phyloP scores from a whole-genome alignment of 2,797 vertebrate species.

The Malurus splendens region DNA sequence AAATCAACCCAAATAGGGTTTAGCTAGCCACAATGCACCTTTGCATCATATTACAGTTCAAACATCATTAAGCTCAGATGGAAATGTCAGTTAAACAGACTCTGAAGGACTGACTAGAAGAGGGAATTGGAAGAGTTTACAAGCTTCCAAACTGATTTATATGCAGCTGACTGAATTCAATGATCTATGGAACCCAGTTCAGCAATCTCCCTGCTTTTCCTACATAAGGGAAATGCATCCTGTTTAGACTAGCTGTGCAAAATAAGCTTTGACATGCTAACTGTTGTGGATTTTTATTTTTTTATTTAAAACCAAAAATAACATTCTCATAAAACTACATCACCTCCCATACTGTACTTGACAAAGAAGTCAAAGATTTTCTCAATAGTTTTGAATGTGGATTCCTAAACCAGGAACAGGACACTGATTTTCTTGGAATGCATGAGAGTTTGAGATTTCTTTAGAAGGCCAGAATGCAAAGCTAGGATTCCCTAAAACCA shows the following conservation, averaged over 20 bases:
- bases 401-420: background rate
- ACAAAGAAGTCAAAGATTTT: background rate
- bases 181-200: background rate
- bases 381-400: background rate
- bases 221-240: background rate
- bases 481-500: background rate
- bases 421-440: background rate
- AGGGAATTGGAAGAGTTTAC: background rate
- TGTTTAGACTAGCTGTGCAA: background rate
- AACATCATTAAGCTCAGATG: background rate
- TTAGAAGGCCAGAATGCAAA: background rate
- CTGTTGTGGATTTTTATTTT: background rate
- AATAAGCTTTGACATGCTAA: background rate
- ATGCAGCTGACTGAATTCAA: background rate
- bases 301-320: background rate
- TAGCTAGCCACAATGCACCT: background rate
- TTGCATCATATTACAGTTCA: background rate
- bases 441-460: background rate
- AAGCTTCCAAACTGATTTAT: background rate
- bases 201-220: background rate
- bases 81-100: background rate
- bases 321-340: background rate
- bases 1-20: background rate
- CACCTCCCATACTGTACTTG: background rate
- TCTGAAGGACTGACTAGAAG: background rate